phyloP scores from a whole-genome alignment of 2,113 vertebrate species.

The Fulica atra region DNA sequence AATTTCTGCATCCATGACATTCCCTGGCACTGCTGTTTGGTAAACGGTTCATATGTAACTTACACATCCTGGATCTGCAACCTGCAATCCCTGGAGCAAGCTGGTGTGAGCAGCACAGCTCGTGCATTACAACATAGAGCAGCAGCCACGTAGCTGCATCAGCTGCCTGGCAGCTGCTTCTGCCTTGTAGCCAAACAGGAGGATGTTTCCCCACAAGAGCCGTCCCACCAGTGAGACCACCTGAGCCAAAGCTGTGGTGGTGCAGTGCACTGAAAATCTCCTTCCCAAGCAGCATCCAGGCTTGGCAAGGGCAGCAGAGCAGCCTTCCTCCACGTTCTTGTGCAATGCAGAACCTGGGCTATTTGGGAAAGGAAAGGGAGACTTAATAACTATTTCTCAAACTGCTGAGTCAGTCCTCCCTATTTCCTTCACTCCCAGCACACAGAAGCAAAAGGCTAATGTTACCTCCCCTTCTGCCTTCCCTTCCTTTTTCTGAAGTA shows the following conservation, averaged over 20 bases:
- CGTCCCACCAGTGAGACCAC: fast-evolving
- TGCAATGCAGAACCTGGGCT: background rate
- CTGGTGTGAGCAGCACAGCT: background rate
- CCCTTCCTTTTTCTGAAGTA: background rate
- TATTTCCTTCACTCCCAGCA: background rate
- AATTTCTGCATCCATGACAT: background rate
- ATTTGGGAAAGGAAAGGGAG: background rate
- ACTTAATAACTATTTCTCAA: background rate
- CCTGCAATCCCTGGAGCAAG: fast-evolving
- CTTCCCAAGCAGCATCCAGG: fast-evolving
- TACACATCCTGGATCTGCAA: background rate
- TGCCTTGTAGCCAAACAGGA: background rate
- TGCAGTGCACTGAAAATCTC: background rate
- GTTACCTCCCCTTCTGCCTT: background rate
- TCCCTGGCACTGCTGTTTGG: background rate
- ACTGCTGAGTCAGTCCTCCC: background rate
- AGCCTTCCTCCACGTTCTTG: background rate
- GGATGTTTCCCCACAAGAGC: background rate
- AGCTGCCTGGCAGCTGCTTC: background rate
- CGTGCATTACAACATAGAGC: background rate
- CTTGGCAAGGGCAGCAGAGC: background rate
- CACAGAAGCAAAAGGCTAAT: background rate
- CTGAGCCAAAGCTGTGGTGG: background rate
- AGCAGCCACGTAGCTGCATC: background rate
- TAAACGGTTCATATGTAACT: background rate